Percentiles rank a stretch among this genome's conserved stretches.
phyloP scores from a whole-genome alignment of 2,888 invertebrate genomes.

The Anticlea derivata region DNA sequence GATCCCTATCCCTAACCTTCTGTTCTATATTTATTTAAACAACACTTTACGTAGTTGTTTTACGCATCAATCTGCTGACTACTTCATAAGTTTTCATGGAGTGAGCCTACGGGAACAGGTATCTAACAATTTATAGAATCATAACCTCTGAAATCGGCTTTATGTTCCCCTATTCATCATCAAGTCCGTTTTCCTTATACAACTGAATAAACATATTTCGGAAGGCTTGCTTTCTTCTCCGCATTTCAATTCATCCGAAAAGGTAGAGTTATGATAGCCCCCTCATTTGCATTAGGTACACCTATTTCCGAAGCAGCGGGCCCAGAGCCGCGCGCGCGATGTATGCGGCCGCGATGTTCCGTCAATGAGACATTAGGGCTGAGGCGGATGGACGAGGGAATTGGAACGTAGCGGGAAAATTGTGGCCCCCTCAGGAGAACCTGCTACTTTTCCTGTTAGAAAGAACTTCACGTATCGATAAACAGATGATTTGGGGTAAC shows the following conservation, averaged over 20 bases:
- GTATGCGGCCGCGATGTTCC: background rate
- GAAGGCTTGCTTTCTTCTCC: slow-evolving; percentile 14
- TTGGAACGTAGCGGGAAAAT: slow-evolving; percentile 1
- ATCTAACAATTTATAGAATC: slow-evolving; percentile 8
- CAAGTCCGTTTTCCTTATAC: slow-evolving; percentile 9
- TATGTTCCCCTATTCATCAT: slow-evolving; percentile 14
- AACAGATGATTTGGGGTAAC: slow-evolving; percentile 13
- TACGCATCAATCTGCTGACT: background rate
- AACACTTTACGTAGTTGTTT: no score
- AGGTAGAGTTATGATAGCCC: slow-evolving; percentile 18
- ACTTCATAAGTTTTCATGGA: background rate
- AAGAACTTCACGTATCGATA: slow-evolving; percentile 6
- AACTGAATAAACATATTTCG: slow-evolving; percentile 13
- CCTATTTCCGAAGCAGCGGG: slow-evolving; percentile 3
- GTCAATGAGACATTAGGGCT: background rate
- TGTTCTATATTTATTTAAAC: no score
- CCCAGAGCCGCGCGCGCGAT: background rate
- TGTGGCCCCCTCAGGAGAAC: slow-evolving; percentile 6
- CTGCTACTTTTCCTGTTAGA: slow-evolving; percentile 10
- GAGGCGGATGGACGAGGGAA: slow-evolving; percentile 1
- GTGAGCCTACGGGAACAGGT: background rate
- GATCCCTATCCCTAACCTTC: no score
- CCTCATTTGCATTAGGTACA: slow-evolving; percentile 15
- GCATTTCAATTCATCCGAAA: slow-evolving; percentile 17
- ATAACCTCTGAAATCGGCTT: slow-evolving; percentile 8